Conservation (phyloP, 2,113 vertebrate genomes). For the Rhinolophus sinicus region DNA sequence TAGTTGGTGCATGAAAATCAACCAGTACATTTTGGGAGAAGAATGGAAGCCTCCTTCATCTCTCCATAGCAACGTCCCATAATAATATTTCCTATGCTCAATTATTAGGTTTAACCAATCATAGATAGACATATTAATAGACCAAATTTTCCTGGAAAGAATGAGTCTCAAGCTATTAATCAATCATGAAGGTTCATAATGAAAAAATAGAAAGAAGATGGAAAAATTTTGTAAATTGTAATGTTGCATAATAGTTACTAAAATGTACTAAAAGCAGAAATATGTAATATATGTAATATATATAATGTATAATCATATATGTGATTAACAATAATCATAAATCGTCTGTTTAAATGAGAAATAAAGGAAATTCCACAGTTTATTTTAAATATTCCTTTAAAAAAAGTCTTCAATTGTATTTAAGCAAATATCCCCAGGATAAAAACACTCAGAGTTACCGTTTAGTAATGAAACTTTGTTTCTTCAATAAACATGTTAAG, state of each 20-base stretch:
- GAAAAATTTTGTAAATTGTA: not conserved
- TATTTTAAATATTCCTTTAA: not conserved
- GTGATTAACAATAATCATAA: not conserved
- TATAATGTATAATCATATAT: not conserved
- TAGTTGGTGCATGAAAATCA: not conserved
- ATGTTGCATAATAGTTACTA: not conserved
- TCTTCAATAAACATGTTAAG: not conserved
- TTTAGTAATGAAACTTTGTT: not conserved
- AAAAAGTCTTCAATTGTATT: not conserved
- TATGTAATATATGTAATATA: not conserved
- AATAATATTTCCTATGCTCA: not conserved
- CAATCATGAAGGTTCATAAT: not conserved
- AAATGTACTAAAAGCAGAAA: not conserved
- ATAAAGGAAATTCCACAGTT: not conserved
- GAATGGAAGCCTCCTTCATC: not conserved
- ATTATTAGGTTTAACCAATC: not conserved
- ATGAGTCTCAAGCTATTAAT: not conserved
- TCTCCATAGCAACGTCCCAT: not conserved
- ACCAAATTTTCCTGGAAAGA: not conserved
- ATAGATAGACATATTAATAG: not conserved
- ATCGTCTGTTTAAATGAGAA: slow-evolving; percentile 8
- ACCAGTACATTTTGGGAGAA: not conserved
- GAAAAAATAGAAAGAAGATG: not conserved
- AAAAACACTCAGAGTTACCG: not conserved
- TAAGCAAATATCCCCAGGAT: not conserved